Evolutionary conservation across 1,140 invertebrate genomes (phyloP), one percentile per base, ranked within the genome.

Genomic region (Chymomyza costata): DNA sequence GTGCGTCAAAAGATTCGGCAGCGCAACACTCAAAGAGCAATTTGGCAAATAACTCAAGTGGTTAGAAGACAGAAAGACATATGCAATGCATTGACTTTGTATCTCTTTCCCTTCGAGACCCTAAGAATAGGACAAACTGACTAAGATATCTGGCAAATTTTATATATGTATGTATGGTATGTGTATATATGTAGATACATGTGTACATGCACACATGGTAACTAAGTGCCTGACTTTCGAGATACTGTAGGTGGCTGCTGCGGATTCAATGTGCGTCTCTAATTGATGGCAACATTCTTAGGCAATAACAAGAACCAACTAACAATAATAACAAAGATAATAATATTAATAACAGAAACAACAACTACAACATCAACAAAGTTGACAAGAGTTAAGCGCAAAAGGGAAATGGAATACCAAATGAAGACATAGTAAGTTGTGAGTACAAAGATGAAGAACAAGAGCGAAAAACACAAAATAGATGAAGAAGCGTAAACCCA

Each of bases 221-320:
- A 52, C 2, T 44, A 7, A n/a, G n/a, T n/a, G n/a, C n/a, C n/a
- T n/a, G n/a, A n/a, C n/a, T n/a, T n/a, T n/a, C n/a, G n/a, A 40
- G 15, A 14, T 11, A 40, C 10, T 41, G 25, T 45, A 13, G 6
- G 13, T 18, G 30, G 19, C 21, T 13, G 17, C 21, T 32, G 51
- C 10, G 17, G 31, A 11, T 11, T 21, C 8, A 31, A 21, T 45
- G 34, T 21, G 37, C 44, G 61, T 64, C 32, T 31, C 60, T 76
- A 74, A 76, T 78, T 65, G 65, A 76, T 57, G 65, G 54, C 51
- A 64, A 46, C 53, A 76, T 62, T 64, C 65, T 39, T 52, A 15
- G 38, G 44, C 11, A n/a, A n/a, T n/a, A n/a, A n/a, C n/a, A n/a
- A n/a, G n/a, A n/a, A n/a, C n/a, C n/a, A n/a, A n/a, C n/a, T n/a